A percentile compares a stretch with the other conserved stretches of the same genome.
These are phyloP conservation scores for Rutpela maculata DNA, from an alignment of 2,888 invertebrate genomes.

Conservation along the genomic window DNA sequence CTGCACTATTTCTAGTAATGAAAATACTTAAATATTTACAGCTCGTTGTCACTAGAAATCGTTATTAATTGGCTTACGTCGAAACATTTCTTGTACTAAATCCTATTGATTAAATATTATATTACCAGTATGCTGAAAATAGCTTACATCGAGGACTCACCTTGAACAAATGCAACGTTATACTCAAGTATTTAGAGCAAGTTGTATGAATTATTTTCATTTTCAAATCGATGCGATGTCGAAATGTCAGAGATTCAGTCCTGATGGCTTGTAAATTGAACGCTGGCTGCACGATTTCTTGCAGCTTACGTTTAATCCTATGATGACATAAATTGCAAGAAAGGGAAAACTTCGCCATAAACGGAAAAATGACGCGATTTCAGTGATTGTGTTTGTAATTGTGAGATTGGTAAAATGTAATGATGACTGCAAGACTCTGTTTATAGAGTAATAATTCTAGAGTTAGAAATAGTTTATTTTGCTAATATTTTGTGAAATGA, in stretches of 20 bases:
- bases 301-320: constrained; percentile 1
- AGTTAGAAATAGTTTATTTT: too few relatives aligned
- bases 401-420: background rate
- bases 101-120: too few relatives aligned
- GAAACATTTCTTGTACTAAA: too few relatives aligned
- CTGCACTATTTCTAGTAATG: too few relatives aligned
- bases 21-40: too few relatives aligned
- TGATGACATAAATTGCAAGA: constrained; percentile 13
- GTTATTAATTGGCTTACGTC: too few relatives aligned
- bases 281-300: constrained; percentile 26
- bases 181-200: constrained; percentile 16
- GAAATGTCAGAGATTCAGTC: constrained; percentile 32
- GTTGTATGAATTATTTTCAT: constrained; percentile 18
- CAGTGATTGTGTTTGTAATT: constrained; percentile 2
- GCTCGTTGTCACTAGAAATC: too few relatives aligned
- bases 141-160: background rate
- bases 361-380: background rate
- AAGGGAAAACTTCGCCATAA: background rate
- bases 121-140: background rate
- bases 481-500: too few relatives aligned
- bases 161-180: background rate
- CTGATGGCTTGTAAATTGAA: constrained; percentile 6
- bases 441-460: background rate
- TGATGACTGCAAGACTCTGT: too few relatives aligned
- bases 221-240: constrained; percentile 23